These are phyloP conservation scores for Netta rufina DNA, from an alignment of 2,797 vertebrate genomes.

Conservation along the genomic window DNA sequence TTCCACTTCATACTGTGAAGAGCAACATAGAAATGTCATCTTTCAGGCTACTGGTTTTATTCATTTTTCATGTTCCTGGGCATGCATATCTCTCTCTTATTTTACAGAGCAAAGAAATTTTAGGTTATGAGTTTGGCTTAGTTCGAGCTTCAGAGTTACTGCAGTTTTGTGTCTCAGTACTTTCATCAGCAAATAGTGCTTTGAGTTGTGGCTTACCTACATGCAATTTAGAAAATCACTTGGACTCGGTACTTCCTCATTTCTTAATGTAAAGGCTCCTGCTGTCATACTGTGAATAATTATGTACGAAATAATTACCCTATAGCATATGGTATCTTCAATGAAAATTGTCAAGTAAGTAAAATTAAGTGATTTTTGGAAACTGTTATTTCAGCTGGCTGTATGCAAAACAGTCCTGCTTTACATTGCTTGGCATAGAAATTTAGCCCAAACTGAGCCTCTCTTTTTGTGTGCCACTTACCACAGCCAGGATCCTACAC, in stretches of 20 bases:
- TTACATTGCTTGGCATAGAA: not conserved
- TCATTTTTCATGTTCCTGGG: constrained; percentile 12
- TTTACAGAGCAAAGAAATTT: not conserved
- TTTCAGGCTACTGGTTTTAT: constrained; percentile 22
- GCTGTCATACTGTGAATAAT: not conserved
- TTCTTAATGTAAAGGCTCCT: constrained; percentile 20
- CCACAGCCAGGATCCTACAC: not conserved
- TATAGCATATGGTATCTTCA: not conserved
- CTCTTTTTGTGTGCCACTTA: not conserved
- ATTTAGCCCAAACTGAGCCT: not conserved
- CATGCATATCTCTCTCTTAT: not conserved
- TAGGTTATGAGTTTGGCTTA: constrained; percentile 12
- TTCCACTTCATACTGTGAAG: constrained; percentile 25
- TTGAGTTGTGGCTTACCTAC: not conserved
- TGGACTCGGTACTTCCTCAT: not conserved
- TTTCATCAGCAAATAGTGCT: constrained; percentile 16
- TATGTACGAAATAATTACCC: not conserved
- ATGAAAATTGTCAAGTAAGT: not conserved
- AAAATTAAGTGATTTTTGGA: not conserved
- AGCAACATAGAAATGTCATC: constrained; percentile 26
- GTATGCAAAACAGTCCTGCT: not conserved
- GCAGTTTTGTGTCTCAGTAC: not conserved
- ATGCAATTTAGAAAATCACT: constrained; percentile 30
- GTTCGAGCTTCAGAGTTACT: constrained; percentile 5
- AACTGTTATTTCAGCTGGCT: not conserved